Conservation (phyloP, 2,888 invertebrate species). For the Stictocephala bisonia region DNA sequence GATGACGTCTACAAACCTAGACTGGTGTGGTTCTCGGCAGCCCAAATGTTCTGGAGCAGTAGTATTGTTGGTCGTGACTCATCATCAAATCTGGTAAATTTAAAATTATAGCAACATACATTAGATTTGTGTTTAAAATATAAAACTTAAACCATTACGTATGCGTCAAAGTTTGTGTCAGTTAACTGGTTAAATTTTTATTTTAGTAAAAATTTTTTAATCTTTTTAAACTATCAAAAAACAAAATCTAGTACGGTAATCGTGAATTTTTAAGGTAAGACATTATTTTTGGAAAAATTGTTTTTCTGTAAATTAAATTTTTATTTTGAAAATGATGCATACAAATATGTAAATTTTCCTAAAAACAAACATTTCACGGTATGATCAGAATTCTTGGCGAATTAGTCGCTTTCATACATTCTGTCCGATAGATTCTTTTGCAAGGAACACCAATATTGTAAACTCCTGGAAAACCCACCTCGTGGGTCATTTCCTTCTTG, state of each 20-base stretch:
- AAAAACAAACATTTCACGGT: slow-evolving; percentile 10
- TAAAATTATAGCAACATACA: slow-evolving; percentile 18
- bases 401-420: slow-evolving; percentile 32
- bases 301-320: not conserved
- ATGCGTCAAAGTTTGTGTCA: slow-evolving; percentile 1
- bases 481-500: slow-evolving; percentile 24
- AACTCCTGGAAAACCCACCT: slow-evolving; percentile 25
- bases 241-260: not conserved
- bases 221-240: too few relatives aligned
- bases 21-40: slow-evolving; percentile 37
- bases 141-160: not conserved
- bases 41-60: slow-evolving; percentile 38
- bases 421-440: slow-evolving; percentile 28
- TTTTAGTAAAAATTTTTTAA: too few relatives aligned
- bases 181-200: not conserved
- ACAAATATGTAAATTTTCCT: slow-evolving; percentile 15
- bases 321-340: slow-evolving; percentile 5
- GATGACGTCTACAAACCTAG: slow-evolving; percentile 31
- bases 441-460: slow-evolving; percentile 31
- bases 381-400: slow-evolving; percentile 21
- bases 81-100: slow-evolving; percentile 44
- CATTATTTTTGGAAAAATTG: slow-evolving; percentile 2
- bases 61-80: slow-evolving; percentile 26
- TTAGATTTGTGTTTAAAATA: not conserved
- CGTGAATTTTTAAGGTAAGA: not conserved